Evolutionary conservation across 1,140 invertebrate species (phyloP).

Genomic region (Psix sp.): DNA sequence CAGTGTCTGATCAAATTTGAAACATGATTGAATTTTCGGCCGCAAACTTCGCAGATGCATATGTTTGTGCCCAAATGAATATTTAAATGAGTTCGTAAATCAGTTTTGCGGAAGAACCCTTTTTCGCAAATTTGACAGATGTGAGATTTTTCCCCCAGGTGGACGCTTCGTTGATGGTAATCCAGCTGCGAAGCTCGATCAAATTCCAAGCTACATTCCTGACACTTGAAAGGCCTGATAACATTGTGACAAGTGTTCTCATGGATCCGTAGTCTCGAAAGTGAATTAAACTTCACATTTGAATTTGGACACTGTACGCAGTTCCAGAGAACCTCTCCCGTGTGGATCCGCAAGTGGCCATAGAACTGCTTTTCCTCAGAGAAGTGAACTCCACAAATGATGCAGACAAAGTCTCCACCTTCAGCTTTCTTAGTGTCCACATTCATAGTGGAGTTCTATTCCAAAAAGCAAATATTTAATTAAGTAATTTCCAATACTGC

Average conservation of each 20-base stretch:
- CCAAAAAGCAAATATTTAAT: too few relatives aligned
- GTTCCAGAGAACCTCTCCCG: slow-evolving; percentile 60
- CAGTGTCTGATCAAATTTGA: slow-evolving; percentile 76
- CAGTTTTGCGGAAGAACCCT: slow-evolving; percentile 70
- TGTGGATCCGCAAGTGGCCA: slow-evolving; percentile 64
- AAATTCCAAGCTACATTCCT: slow-evolving; percentile 65
- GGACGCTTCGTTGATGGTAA: slow-evolving; percentile 69
- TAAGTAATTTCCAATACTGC: too few relatives aligned
- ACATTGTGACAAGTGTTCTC: slow-evolving; percentile 55
- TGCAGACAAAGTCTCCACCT: slow-evolving; percentile 53
- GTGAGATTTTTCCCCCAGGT: slow-evolving; percentile 69
- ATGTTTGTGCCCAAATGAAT: slow-evolving; percentile 75
- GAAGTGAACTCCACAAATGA: slow-evolving; percentile 60
- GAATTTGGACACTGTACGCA: slow-evolving; percentile 60
- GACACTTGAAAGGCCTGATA: slow-evolving; percentile 65
- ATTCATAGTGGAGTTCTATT: slow-evolving; percentile 26
- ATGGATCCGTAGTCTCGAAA: slow-evolving; percentile 45
- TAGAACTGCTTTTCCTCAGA: slow-evolving; percentile 64
- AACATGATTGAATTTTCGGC: slow-evolving; percentile 75
- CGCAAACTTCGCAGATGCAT: slow-evolving; percentile 75
- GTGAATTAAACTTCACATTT: slow-evolving; percentile 48
- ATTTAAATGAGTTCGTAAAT: slow-evolving; percentile 75
- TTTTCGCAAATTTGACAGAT: slow-evolving; percentile 71
- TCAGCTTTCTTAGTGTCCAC: slow-evolving; percentile 21
- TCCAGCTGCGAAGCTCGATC: slow-evolving; percentile 69